Evolutionary conservation across 2,797 vertebrate genomes (phyloP).

Genomic region (Nothura maculosa): DNA sequence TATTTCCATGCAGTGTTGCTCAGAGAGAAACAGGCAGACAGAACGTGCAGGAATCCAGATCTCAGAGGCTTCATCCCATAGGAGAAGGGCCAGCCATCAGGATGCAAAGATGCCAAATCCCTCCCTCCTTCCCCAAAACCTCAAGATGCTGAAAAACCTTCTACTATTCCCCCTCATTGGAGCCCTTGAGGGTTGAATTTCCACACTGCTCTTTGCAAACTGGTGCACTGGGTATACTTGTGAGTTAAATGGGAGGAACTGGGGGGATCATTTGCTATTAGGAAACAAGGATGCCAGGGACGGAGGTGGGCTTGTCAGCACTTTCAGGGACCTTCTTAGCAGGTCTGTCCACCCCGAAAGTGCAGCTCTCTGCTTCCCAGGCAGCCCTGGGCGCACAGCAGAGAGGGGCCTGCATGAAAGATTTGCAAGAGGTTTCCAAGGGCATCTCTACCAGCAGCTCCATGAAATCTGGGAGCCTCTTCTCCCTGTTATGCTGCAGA

Average conservation of each 20-base stretch:
- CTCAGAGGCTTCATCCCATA: background rate
- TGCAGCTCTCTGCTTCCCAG: background rate
- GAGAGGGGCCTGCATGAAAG: background rate
- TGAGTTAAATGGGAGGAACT: background rate
- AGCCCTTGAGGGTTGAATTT: background rate
- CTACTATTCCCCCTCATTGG: background rate
- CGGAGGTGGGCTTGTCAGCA: background rate
- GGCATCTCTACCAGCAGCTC: background rate
- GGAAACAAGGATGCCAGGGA: background rate
- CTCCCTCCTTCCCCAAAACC: background rate
- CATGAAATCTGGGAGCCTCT: background rate
- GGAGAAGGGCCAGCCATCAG: fast-evolving
- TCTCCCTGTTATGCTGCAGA: background rate
- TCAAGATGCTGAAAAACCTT: background rate
- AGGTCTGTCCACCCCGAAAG: background rate
- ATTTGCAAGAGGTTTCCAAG: fast-evolving
- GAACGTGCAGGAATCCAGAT: background rate
- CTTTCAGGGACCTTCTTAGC: background rate
- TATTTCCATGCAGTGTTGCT: background rate
- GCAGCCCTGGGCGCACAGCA: fast-evolving
- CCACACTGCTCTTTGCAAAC: background rate
- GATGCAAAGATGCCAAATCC: background rate
- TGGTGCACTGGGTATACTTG: background rate
- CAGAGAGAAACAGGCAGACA: background rate
- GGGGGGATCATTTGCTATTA: background rate